Evolutionary conservation across 2,113 vertebrate species (phyloP), one percentile per base, ranked within the genome.

Genomic region (Lamprologus sp.): DNA sequence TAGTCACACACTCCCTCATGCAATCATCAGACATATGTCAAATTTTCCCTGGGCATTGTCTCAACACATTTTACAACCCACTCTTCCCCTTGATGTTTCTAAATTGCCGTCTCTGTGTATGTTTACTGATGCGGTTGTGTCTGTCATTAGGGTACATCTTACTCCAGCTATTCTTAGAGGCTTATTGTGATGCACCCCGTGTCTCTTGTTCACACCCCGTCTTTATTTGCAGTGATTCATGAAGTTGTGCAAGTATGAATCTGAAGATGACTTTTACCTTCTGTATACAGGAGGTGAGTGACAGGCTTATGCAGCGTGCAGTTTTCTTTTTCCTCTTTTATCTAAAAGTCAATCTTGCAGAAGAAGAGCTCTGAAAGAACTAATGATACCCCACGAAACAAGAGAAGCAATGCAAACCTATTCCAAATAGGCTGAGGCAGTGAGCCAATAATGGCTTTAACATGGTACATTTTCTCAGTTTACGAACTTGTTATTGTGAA

Each of bases 101-200:
- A 56, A 84, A 80, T 84, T 40, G 42, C 68, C 21, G 79, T 93
- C 58, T 77, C 92, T 84, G 83, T 89, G 84, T 88, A 40, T 12
- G n/a, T 81, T n/a, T 58, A 14, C 17, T 89, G 88, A 86, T 82
- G 89, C 42, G 73, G 80, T 79, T 19, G 84, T 90, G 84, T 79
- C 91, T 86, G 81, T 87, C 73, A 77, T 79, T 84, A 90, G 87
- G 42, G 14, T 42, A 4, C 15, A 79, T 73, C 40, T 37, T 65
- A 4, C 55, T 14, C 26, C 15, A n/a, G 12, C 83, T 88, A 83
- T 87, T 83, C 81, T 42, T 53, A 85, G 83, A 28, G 45, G 15
- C 82, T 47, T 81, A 53, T 85, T 79, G 42, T 26, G 37, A 60
- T 79, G 75, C 33, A 11, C 23, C 51, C 11, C 11, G 42, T 40